Evolutionary conservation across 2,888 invertebrate species (phyloP).

Genomic region (Acleris cristana): DNA sequence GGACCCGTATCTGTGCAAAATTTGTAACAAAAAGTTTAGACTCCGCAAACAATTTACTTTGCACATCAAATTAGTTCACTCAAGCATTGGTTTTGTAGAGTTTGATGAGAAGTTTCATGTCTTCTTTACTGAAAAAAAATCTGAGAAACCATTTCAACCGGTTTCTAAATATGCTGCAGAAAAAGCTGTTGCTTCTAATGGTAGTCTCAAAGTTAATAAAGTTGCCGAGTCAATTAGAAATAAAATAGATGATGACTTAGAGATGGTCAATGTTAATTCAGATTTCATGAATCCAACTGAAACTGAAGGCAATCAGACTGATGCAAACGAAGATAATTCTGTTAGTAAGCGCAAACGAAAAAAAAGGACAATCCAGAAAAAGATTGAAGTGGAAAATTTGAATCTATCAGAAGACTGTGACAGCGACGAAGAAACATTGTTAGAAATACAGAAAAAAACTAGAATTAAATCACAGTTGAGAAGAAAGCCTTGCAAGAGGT

Average conservation of each 20-base stretch:
- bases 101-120: slow-evolving; percentile 72
- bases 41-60: slow-evolving; percentile 66
- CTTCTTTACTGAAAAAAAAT: slow-evolving; percentile 64
- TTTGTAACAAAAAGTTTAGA: slow-evolving; percentile 62
- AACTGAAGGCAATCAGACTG: slow-evolving; percentile 49
- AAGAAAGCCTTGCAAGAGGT: slow-evolving; percentile 29
- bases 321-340: slow-evolving; percentile 38
- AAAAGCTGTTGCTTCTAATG: slow-evolving; percentile 15
- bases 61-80: slow-evolving; percentile 69
- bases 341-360: slow-evolving; percentile 43
- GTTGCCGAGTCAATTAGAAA: background rate
- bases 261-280: slow-evolving; percentile 34
- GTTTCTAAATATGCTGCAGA: slow-evolving; percentile 38
- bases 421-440: slow-evolving; percentile 61
- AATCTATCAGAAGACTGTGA: slow-evolving; percentile 53
- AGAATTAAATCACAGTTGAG: slow-evolving; percentile 30
- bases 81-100: slow-evolving; percentile 66
- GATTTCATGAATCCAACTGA: slow-evolving; percentile 48
- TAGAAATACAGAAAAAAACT: slow-evolving; percentile 44
- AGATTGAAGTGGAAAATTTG: slow-evolving; percentile 22
- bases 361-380: slow-evolving; percentile 20
- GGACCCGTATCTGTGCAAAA: slow-evolving; percentile 65
- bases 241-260: slow-evolving; percentile 1
- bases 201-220: slow-evolving; percentile 13
- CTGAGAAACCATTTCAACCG: slow-evolving; percentile 56